Evolutionary conservation across 2,888 invertebrate species (phyloP).

Genomic region (Diarsia brunnea): DNA sequence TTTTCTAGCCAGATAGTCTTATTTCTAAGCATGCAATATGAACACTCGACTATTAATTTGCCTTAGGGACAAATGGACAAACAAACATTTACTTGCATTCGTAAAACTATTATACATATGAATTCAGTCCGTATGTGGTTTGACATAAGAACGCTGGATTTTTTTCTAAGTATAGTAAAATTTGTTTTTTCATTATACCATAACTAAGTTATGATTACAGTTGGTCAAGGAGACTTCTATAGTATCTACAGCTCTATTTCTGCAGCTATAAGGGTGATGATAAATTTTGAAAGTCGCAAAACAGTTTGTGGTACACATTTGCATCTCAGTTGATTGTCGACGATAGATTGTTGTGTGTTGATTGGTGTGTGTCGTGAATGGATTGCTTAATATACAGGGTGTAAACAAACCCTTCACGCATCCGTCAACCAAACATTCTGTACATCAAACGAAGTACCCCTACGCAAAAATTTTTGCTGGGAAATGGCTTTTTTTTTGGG

Average conservation of each 20-base stretch:
- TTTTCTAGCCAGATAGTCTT: slow-evolving; percentile 77
- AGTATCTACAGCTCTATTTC: neutral
- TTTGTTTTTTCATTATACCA: slow-evolving; percentile 25
- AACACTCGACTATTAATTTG: slow-evolving; percentile 77
- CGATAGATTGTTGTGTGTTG: slow-evolving; percentile 33
- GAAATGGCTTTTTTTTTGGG: no score
- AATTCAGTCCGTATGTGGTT: slow-evolving; percentile 9
- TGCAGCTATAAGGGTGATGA: neutral
- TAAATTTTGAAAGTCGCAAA: neutral
- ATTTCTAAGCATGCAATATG: slow-evolving; percentile 72
- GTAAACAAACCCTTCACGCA: no score
- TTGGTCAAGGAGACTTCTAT: neutral
- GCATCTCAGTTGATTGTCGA: slow-evolving; percentile 51
- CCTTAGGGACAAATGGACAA: slow-evolving; percentile 67
- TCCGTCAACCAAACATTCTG: no score
- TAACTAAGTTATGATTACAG: slow-evolving; percentile 25
- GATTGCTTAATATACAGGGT: slow-evolving; percentile 45
- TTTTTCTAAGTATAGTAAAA: neutral
- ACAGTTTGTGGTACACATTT: slow-evolving; percentile 35
- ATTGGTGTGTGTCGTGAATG: slow-evolving; percentile 13
- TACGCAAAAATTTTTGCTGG: no score
- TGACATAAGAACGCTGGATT: slow-evolving; percentile 31
- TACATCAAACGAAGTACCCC: no score
- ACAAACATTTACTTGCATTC: slow-evolving; percentile 22
- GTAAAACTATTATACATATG: neutral